phyloP scores from a whole-genome alignment of 2,888 invertebrate genomes.

The Agonopterix subpropinquella region DNA sequence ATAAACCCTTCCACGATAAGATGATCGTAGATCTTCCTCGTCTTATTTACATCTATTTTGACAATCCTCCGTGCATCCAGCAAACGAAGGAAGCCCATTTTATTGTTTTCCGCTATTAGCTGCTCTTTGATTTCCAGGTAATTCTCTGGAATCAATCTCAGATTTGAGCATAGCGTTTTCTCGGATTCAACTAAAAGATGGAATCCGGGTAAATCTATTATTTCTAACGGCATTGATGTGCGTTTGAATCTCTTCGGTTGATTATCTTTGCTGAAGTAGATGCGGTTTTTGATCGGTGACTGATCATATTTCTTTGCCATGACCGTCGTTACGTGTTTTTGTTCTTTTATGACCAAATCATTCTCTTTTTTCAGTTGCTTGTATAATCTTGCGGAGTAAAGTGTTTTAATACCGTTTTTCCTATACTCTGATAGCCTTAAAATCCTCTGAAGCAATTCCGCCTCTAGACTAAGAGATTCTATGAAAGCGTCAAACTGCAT shows the following conservation, averaged over 20 bases:
- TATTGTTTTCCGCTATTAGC: conserved; percentile 85
- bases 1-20: conserved; percentile 83
- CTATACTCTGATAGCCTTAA: conserved; percentile 79
- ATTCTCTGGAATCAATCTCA: conserved; percentile 84
- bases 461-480: conserved; percentile 83
- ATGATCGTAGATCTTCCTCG: conserved; percentile 90
- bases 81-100: conserved; percentile 82
- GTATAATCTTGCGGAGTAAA: conserved; percentile 79
- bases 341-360: conserved; percentile 70
- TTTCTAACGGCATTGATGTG: conserved; percentile 70
- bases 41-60: conserved; percentile 96
- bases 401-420: conserved; percentile 80
- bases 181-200: conserved; percentile 83
- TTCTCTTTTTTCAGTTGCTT: conserved; percentile 78
- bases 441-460: conserved; percentile 79
- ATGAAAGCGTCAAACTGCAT: conserved; percentile 85
- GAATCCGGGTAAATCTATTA: conserved; percentile 85
- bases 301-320: conserved; percentile 57
- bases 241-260: conserved; percentile 35
- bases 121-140: conserved; percentile 87
- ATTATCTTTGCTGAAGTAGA: conserved; percentile 27
- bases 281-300: conserved; percentile 40
- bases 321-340: conserved; percentile 40
- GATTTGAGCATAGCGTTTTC: conserved; percentile 83
- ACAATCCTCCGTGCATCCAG: conserved; percentile 88